Conservation (phyloP, 1,140 invertebrate genomes). For the Bombus fervidus region DNA sequence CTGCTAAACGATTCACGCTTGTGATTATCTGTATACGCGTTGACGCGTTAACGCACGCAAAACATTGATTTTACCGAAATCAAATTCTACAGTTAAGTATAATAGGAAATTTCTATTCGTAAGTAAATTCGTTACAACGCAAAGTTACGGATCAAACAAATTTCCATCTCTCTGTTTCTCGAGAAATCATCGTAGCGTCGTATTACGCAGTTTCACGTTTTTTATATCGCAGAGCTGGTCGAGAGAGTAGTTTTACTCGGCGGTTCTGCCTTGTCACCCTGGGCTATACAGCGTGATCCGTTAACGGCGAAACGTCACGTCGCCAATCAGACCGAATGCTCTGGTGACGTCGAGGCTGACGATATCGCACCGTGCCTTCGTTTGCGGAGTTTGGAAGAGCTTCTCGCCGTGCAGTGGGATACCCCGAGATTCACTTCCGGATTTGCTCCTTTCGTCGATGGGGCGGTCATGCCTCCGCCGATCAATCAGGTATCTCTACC, state of each 20-base stretch:
- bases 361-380: conserved; percentile 93
- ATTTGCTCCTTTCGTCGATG: conserved; percentile 95
- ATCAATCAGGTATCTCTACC: conserved; percentile 69
- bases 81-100: too few relatives aligned
- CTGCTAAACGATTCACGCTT: too few relatives aligned
- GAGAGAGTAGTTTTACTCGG: conserved; percentile 95
- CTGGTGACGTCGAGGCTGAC: conserved; percentile 89
- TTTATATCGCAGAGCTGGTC: conserved; percentile 88
- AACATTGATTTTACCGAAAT: too few relatives aligned
- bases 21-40: too few relatives aligned
- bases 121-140: too few relatives aligned
- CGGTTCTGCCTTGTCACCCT: conserved; percentile 96
- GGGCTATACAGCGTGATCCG: conserved; percentile 95
- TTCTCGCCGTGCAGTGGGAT: conserved; percentile 88
- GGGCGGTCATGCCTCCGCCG: conserved; percentile 86
- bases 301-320: conserved; percentile 90
- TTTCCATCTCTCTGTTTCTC: too few relatives aligned
- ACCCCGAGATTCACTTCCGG: conserved; percentile 92
- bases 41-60: too few relatives aligned
- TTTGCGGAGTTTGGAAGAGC: conserved; percentile 87
- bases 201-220: background rate
- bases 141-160: too few relatives aligned
- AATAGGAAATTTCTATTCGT: too few relatives aligned
- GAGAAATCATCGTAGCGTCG: background rate
- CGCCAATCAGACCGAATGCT: conserved; percentile 90